phyloP scores from a whole-genome alignment of 2,888 invertebrate genomes.

The Latheticus oryzae region DNA sequence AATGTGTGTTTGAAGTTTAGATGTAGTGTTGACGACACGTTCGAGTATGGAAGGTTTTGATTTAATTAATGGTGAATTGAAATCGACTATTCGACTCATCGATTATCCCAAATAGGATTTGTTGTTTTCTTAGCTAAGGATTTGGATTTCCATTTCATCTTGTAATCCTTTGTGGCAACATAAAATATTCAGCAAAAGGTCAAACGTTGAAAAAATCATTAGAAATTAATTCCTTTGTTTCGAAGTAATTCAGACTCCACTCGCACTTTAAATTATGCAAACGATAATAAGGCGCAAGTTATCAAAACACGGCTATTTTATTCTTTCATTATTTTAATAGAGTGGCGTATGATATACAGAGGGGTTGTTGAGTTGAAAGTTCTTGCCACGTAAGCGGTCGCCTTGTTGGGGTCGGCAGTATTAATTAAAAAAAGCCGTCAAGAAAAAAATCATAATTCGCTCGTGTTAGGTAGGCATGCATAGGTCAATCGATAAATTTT shows the following conservation, averaged over 20 bases:
- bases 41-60: slow-evolving; percentile 5
- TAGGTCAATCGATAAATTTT: slow-evolving; percentile 62
- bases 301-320: slow-evolving; percentile 31
- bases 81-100: slow-evolving; percentile 7
- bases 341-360: slow-evolving; percentile 17
- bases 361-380: slow-evolving; percentile 18
- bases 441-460: slow-evolving; percentile 46
- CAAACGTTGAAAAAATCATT: slow-evolving; percentile 32
- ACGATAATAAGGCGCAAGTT: slow-evolving; percentile 29
- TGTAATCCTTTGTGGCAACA: slow-evolving; percentile 12
- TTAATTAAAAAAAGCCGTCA: slow-evolving; percentile 47
- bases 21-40: not conserved
- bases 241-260: slow-evolving; percentile 17
- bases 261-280: slow-evolving; percentile 32
- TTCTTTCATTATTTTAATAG: slow-evolving; percentile 30
- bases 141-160: slow-evolving; percentile 17
- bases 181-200: slow-evolving; percentile 24
- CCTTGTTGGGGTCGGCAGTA: slow-evolving; percentile 15
- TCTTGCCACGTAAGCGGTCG: slow-evolving; percentile 26
- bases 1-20: not conserved
- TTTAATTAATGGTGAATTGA: slow-evolving; percentile 16
- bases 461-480: slow-evolving; percentile 58
- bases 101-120: slow-evolving; percentile 5
- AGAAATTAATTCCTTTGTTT: slow-evolving; percentile 34
- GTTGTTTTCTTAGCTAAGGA: slow-evolving; percentile 20